phyloP scores from a whole-genome alignment of 2,797 vertebrate genomes.

The Muscicapa striata region DNA sequence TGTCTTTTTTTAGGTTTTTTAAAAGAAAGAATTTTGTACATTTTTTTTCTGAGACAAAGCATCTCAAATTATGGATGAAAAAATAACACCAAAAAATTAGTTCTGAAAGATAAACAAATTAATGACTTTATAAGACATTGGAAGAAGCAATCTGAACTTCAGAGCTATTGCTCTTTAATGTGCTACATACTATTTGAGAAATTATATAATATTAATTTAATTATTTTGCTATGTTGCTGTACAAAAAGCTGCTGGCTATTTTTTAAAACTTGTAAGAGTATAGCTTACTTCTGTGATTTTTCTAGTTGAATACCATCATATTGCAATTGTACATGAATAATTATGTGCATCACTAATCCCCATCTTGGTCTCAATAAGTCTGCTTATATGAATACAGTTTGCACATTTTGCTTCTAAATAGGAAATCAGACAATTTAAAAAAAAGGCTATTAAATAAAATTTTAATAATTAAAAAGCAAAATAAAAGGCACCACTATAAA shows the following conservation, averaged over 20 bases:
- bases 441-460: background rate
- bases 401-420: background rate
- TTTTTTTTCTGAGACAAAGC: background rate
- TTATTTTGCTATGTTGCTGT: background rate
- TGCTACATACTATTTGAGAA: background rate
- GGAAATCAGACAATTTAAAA: background rate
- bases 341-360: background rate
- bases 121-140: background rate
- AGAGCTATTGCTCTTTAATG: background rate
- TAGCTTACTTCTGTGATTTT: background rate
- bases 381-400: background rate
- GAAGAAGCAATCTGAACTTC: background rate
- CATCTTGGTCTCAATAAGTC: background rate
- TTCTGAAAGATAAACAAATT: background rate
- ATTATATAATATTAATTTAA: background rate
- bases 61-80: background rate
- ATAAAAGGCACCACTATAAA: background rate
- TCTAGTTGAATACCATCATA: background rate
- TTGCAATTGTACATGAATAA: background rate
- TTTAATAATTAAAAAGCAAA: background rate
- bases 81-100: background rate
- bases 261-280: constrained; percentile 7
- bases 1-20: background rate
- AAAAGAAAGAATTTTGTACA: rapidly evolving
- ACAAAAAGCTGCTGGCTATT: background rate